Base-by-base conservation (phyloP, 2,888 invertebrate species). In the Troides aeacus region DNA sequence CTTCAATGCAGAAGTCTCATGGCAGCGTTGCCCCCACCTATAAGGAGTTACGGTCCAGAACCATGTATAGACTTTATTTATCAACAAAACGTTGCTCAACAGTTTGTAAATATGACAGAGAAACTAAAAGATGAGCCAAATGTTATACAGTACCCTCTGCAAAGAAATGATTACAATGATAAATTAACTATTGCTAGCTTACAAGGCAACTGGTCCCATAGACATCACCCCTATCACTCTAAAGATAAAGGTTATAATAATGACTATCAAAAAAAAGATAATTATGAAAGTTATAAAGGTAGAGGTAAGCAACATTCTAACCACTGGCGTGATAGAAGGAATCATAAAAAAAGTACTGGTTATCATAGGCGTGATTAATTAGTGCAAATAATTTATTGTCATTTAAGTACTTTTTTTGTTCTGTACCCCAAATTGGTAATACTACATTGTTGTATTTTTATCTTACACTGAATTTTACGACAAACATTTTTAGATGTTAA, bases 141-240 rank as follows among this genome's bases (percentile, higher is more conserved):
- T 62, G 72, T 75, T 50, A 73, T 81, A 8, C 79, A 81, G 60
- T 71, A 75, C 24, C 75, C 79, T 6, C 74, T 81, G 42, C 81
- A 80, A 66, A 74, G 72, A 18, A 79, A 77, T 69, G 84, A 89
- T 8, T 72, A 77, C 46, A 79, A 78, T 73, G 87, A 90, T 70
- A 84, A 85, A 63, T 75, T 92, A 56, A 85, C 87, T 15, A 79
- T 88, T 71, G 91, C 92, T 15, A 93, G 93, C 72, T 84, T 93
- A 74, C 92, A 92, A 77, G 93, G 93, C 6, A 90, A 93, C 74
- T 93, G 93, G 93, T 80, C 86, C 2, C 87, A 91, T 67, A 81
- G 92, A 70, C 92, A 91, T 73, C 90, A 93, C 72, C 90, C 91
- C 0, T 90, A 90, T 70, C 83, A 85, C 61, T 64, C 82, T 1